Evolutionary conservation across 2,797 vertebrate genomes (phyloP).

Genomic region (Alcedo atthis): DNA sequence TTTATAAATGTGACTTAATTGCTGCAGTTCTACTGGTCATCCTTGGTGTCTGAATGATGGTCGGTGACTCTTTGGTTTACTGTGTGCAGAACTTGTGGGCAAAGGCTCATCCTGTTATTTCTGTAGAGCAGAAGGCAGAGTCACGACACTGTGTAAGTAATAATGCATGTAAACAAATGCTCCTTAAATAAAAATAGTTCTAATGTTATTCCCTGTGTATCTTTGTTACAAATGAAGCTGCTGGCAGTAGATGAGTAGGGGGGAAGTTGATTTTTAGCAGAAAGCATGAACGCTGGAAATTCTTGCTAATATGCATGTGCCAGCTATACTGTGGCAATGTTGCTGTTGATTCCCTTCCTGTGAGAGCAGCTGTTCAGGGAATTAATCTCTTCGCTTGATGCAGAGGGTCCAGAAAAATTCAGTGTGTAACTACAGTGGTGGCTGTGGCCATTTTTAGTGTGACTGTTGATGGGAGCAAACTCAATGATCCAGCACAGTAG

Average conservation of each 20-base stretch:
- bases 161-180: constrained; percentile 51
- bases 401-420: constrained; percentile 36
- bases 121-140: constrained; percentile 10
- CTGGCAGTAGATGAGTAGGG: constrained; percentile 64
- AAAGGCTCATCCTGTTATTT: neutral
- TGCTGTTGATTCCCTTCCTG: constrained; percentile 46
- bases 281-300: constrained; percentile 52
- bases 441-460: constrained; percentile 22
- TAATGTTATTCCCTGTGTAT: neutral
- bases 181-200: constrained; percentile 57
- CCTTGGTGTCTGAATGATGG: neutral
- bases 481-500: neutral
- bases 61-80: neutral
- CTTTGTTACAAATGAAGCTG: constrained; percentile 60
- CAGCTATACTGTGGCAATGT: constrained; percentile 46
- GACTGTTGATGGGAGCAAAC: neutral
- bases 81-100: neutral
- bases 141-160: neutral
- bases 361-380: constrained; percentile 56
- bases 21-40: neutral
- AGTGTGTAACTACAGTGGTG: rapidly evolving
- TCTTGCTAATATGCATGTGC: constrained; percentile 36
- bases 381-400: constrained; percentile 24
- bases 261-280: constrained; percentile 63
- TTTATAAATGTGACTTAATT: neutral